Base-by-base conservation (phyloP, 2,888 invertebrate genomes). In the Pachycephus smyrnensis region DNA sequence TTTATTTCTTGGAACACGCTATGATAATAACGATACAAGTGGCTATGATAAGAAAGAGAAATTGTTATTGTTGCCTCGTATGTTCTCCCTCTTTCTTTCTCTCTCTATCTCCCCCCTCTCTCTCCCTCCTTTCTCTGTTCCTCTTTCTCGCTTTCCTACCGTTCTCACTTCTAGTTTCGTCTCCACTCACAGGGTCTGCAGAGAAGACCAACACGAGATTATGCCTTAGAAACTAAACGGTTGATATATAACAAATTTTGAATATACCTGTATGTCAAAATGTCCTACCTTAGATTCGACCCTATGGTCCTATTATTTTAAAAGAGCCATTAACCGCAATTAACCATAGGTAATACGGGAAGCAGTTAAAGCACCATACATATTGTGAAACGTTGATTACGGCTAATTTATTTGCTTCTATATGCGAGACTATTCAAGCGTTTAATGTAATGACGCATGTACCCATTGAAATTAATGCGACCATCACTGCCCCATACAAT, bases 391-490 rank as follows among this genome's bases (percentile, higher is more conserved):
- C 80, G 82, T 86, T 83, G 83, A 83, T 85, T 84, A 82, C 80
- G 82, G 81, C 75, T 82, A 86, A 86, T 87, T 86, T 87, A 85
- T 84, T 87, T 86, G 82, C 78, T 76, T 71, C 76, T 79, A 75
- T 82, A 80, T 79, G 75, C 80, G 84, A 79, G 80, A 79, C 79
- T 82, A 82, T 86, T 86, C 84, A 86, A 84, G 84, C 84, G 85
- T 86, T 86, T 86, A 87, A 86, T 82, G 83, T 83, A 87, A 85
- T 86, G 84, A 85, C 83, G 80, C 81, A 81, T 84, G 32, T 40
- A 80, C 81, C 77, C 78, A 83, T 84, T 80, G 83, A 79, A 82
- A 85, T 86, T 84, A 83, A 85, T 82, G 79, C 79, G 73, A 68
- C 31, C 73, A 69, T 75, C 77, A 77, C 78, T 80, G 80, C 81